These are phyloP conservation scores for Anthopleura xanthogrammica DNA, from an alignment of 92 coral and sea anemone genomes.

Conservation along the genomic window DNA sequence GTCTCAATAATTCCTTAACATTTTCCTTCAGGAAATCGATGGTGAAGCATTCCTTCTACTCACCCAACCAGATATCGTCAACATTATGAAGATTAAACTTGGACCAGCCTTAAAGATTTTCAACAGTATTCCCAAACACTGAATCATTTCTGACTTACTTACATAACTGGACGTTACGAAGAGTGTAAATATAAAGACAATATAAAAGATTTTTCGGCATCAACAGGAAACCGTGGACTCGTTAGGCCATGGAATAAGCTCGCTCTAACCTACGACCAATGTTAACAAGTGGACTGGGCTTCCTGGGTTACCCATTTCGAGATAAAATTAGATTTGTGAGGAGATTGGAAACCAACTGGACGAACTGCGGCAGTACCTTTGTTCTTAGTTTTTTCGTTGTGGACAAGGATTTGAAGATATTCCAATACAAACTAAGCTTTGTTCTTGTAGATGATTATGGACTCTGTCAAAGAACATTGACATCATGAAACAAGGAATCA, in stretches of 20 bases:
- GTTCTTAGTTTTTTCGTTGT: not conserved
- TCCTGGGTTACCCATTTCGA: not conserved
- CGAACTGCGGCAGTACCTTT: not conserved
- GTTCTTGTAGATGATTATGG: no score
- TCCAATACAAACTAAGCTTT: no score
- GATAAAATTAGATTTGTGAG: not conserved
- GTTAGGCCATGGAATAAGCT: not conserved
- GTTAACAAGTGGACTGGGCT: not conserved
- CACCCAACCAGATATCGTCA: slow-evolving; percentile 93
- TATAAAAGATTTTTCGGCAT: not conserved
- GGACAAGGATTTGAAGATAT: not conserved
- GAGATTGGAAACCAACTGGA: not conserved
- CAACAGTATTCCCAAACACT: slow-evolving; percentile 73
- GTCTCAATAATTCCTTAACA: not conserved
- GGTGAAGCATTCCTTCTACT: slow-evolving; percentile 95
- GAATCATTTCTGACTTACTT: not conserved
- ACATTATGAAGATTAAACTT: slow-evolving; percentile 84
- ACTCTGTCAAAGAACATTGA: not conserved
- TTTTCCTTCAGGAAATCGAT: slow-evolving; percentile 77
- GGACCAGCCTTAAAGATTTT: slow-evolving; percentile 97
- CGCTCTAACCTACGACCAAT: not conserved
- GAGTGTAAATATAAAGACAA: not conserved
- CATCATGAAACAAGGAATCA: no score
- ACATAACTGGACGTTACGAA: not conserved
- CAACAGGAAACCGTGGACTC: not conserved